Base-by-base conservation (phyloP, 30 jellyfish, hydroid and myxozoan species). In the Mastigias papua region DNA sequence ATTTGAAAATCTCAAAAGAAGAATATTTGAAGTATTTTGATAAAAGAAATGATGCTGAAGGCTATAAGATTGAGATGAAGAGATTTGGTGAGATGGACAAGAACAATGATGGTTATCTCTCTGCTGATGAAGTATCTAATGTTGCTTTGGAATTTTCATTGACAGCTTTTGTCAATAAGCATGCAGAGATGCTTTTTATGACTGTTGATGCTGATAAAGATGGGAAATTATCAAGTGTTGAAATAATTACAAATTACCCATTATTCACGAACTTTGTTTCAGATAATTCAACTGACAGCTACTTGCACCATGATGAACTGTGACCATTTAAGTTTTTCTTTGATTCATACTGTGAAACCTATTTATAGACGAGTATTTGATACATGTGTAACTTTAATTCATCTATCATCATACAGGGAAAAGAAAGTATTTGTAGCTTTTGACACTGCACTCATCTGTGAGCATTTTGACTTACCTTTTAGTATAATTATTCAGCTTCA, bases 151-250 rank as follows among this genome's bases (percentile, higher is more conserved):
- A 60, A 10, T 85, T 71, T 34, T 72, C 94, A 1, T 30, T 85
- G 37, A 85, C 85, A 32, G 42, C 30, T 25, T 85, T 71, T 85
- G 88, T 64, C 27, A 78, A 85, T 75, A 62, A 73, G 28, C 82
- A 77, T 35, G 88, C 78, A 57, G 74, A 85, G 4, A 85, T 51
- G 69, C 35, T 85, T 29, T 85, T 85, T 46, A 33, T 64, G 50
- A 50, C 73, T 34, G 82, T 71, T 25, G 94, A 85, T 73, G 82
- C 94, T 2, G 94, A 85, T 29, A 70, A 73, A 48, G 83, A 85
- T 75, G 87, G 87, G 2, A 73, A 73, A 33, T n/a, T 85, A 22
- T 72, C 94, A 37, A 85, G 33, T 70, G 71, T 73, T 15, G 94
- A 85, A 74, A 85, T 85, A 21, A 63, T 85, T 5, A 20, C 94